Evolutionary conservation across 2,797 vertebrate genomes (phyloP).

Genomic region (Danio jaintianensis): DNA sequence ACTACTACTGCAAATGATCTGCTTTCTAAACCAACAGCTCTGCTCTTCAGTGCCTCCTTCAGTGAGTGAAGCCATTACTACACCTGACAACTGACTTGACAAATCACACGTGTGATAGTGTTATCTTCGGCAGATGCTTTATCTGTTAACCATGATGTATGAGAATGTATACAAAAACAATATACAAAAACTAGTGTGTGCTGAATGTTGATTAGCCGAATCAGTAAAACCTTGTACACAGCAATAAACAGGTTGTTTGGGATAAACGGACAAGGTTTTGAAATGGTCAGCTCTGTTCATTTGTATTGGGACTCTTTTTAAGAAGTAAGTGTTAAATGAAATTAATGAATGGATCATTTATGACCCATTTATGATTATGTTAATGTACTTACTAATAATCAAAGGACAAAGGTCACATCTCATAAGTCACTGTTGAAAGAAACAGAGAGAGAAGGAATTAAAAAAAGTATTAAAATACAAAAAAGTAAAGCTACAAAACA

Average conservation of each 20-base stretch:
- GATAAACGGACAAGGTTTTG: background rate
- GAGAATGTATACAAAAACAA: conserved; percentile 10
- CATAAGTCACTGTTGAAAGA: background rate
- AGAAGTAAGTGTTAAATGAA: background rate
- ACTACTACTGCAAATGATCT: background rate
- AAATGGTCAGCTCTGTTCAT: background rate
- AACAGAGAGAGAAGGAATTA: background rate
- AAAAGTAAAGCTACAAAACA: too few species aligned
- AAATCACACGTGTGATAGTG: conserved; percentile 21
- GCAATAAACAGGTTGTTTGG: background rate
- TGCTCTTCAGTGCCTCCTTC: background rate
- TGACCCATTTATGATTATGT: background rate
- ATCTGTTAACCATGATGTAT: conserved; percentile 10
- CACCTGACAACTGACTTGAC: background rate
- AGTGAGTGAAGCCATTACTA: conserved; percentile 2
- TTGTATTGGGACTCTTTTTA: too few species aligned
- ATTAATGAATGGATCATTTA: background rate
- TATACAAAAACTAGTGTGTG: background rate
- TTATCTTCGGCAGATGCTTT: conserved; percentile 10
- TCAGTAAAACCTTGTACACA: background rate
- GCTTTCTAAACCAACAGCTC: background rate
- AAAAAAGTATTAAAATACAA: too few species aligned
- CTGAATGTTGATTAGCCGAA: background rate
- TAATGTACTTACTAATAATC: background rate
- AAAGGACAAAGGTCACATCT: background rate